Conservation (phyloP, 2,797 vertebrate genomes). For the Jordanella pulchra region DNA sequence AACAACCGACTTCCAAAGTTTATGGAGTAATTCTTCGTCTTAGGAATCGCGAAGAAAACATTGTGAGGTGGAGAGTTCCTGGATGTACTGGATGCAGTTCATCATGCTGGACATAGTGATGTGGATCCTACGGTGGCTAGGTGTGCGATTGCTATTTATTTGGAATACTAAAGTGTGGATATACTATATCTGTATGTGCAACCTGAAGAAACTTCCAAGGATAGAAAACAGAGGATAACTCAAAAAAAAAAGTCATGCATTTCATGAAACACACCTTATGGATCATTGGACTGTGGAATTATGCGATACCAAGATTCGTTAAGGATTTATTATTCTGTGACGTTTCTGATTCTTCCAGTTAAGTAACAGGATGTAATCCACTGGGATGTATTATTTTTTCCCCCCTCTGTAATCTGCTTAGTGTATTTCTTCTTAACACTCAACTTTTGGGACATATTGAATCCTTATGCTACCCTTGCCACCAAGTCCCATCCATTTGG, state of each 20-base stretch:
- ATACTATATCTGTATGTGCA: conserved; percentile 56
- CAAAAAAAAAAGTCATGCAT: conserved; percentile 21
- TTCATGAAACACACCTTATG: conserved; percentile 1
- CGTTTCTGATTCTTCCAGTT: conserved; percentile 33
- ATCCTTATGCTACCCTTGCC: conserved; percentile 19
- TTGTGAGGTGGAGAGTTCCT: conserved; percentile 63
- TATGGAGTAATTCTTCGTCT: conserved; percentile 70
- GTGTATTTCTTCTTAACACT: conserved; percentile 12
- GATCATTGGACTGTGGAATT: conserved; percentile 66
- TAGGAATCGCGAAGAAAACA: conserved; percentile 69
- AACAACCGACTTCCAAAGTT: conserved; percentile 34
- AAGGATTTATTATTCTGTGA: conserved; percentile 62
- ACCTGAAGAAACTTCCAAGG: conserved; percentile 35
- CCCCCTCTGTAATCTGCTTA: not conserved
- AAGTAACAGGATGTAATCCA: conserved; percentile 42
- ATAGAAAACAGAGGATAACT: conserved; percentile 50
- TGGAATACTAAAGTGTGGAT: conserved; percentile 81
- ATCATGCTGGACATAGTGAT: conserved; percentile 72
- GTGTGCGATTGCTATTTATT: conserved; percentile 56
- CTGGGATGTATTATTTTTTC: conserved; percentile 64
- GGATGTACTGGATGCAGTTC: conserved; percentile 60
- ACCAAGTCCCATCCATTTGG: conserved; percentile 53
- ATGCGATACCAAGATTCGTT: conserved; percentile 40
- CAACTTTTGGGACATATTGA: conserved; percentile 43
- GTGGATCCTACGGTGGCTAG: conserved; percentile 63